phyloP scores from a whole-genome alignment of 2,888 invertebrate genomes.

The Clistopyga incitator region DNA sequence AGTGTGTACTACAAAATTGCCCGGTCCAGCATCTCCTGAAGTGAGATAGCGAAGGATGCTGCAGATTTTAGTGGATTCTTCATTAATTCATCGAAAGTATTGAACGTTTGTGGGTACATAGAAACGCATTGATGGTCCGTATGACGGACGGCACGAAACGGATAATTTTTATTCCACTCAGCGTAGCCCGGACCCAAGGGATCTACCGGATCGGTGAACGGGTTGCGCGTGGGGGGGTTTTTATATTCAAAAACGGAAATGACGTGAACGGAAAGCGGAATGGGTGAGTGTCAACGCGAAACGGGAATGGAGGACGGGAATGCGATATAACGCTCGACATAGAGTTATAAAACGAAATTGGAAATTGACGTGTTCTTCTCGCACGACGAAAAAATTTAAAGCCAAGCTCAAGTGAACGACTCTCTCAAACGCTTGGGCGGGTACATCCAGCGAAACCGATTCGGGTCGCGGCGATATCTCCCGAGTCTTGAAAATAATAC shows the following conservation, averaged over 20 bases:
- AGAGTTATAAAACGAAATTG: conserved; percentile 38
- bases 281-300: conserved; percentile 23
- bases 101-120: not conserved
- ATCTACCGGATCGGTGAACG: not conserved
- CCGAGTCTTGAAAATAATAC: conserved; percentile 12
- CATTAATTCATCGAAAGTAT: not conserved
- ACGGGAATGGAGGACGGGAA: conserved; percentile 23
- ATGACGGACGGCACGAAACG: conserved; percentile 33
- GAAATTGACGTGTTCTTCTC: conserved; percentile 33
- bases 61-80: not conserved
- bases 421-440: not conserved
- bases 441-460: not conserved
- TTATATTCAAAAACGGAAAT: conserved; percentile 62
- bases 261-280: conserved; percentile 31
- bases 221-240: conserved; percentile 36
- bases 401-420: not conserved
- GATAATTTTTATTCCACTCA: conserved; percentile 63
- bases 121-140: conserved; percentile 34
- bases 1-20: no score
- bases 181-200: conserved; percentile 28
- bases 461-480: not conserved
- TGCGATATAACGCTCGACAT: conserved; percentile 19
- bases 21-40: not conserved
- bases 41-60: not conserved
- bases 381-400: not conserved